Conservation (phyloP, 2,113 vertebrate species). For the Harpagus bidentatus region DNA sequence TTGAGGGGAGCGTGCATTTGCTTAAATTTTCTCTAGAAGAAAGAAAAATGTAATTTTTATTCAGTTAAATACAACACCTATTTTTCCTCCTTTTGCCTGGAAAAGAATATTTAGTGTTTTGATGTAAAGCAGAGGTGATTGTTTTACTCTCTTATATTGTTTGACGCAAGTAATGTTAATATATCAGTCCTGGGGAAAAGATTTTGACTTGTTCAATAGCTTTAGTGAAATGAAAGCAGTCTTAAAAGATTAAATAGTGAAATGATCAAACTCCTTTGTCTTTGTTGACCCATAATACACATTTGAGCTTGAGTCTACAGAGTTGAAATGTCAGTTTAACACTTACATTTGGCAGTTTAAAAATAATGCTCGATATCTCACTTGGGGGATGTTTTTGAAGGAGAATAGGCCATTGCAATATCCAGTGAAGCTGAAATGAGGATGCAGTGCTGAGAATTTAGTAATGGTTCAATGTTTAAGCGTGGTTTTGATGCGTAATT, state of each 20-base stretch:
- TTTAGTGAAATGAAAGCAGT: not conserved
- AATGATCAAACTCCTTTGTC: not conserved
- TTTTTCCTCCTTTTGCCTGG: not conserved
- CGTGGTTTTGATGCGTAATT: not conserved
- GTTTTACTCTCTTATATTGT: not conserved
- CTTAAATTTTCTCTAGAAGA: not conserved
- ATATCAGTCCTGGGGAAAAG: not conserved
- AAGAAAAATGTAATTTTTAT: not conserved
- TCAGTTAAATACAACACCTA: not conserved
- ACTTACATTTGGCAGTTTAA: not conserved
- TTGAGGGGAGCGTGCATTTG: not conserved
- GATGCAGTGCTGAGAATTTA: not conserved
- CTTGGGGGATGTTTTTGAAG: not conserved
- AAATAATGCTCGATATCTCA: not conserved
- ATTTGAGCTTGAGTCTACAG: not conserved
- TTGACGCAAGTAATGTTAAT: not conserved
- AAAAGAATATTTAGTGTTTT: not conserved
- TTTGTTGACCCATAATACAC: not conserved
- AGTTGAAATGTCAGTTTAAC: not conserved
- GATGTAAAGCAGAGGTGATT: not conserved
- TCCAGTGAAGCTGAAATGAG: not conserved
- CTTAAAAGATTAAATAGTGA: not conserved
- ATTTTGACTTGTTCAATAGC: not conserved
- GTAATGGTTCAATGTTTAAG: fast-evolving
- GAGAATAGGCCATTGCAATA: not conserved